A percentile compares a stretch with the other conserved stretches of the same genome.
phyloP scores from a whole-genome alignment of 2,797 vertebrate species.

The Neopelma chrysocephalum region DNA sequence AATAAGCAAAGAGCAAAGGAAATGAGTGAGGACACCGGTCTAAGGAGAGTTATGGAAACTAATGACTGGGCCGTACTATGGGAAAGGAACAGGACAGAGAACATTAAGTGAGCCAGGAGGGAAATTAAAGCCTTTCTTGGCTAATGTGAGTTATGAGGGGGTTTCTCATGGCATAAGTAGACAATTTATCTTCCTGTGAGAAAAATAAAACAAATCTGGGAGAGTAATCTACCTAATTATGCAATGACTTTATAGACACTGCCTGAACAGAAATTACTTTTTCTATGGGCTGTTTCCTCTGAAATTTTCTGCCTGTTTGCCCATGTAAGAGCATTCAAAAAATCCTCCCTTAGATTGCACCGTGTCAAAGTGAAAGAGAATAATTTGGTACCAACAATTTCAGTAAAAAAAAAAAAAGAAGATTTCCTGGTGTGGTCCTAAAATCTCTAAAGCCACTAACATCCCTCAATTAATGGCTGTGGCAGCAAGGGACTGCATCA shows the following conservation, averaged over 20 bases:
- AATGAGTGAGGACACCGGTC: neutral
- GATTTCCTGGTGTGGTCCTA: neutral
- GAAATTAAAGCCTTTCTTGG: neutral
- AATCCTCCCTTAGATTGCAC: neutral
- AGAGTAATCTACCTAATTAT: neutral
- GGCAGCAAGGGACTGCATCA: neutral
- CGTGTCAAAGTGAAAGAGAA: neutral
- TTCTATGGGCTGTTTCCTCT: neutral
- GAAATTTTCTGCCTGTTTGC: slow-evolving; percentile 3
- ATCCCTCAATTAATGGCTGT: neutral
- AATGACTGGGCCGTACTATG: neutral
- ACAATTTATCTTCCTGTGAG: slow-evolving; percentile 25
- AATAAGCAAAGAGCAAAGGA: neutral
- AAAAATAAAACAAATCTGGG: slow-evolving; percentile 7
- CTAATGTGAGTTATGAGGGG: slow-evolving; percentile 13
- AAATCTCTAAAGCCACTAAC: neutral
- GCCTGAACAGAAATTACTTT: neutral
- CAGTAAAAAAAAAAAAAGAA: neutral
- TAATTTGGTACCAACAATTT: neutral
- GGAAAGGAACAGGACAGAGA: neutral
- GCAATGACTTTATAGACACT: neutral
- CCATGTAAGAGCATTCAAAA: neutral
- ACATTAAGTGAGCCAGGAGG: neutral
- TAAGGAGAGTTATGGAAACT: neutral
- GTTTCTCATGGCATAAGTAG: neutral